phyloP scores from a whole-genome alignment of 2,113 vertebrate species.

The Murina feae region DNA sequence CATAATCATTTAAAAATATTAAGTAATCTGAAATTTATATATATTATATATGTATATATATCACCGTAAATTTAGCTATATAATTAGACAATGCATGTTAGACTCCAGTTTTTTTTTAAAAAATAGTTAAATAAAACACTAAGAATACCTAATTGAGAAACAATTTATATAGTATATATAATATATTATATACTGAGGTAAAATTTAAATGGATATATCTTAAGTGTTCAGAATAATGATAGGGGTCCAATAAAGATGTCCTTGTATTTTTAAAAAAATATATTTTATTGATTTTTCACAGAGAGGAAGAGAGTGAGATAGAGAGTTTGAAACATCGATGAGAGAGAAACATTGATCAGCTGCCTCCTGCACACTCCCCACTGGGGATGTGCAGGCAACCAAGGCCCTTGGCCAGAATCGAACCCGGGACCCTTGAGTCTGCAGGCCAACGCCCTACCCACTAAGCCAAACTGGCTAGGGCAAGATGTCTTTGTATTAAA shows the following conservation, averaged over 20 bases:
- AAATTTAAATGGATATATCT: background rate
- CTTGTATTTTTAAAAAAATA: no score
- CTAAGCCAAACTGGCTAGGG: no score
- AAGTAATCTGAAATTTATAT: background rate
- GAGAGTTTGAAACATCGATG: no score
- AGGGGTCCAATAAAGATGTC: background rate
- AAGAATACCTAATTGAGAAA: background rate
- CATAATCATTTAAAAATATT: background rate
- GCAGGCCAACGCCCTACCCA: no score
- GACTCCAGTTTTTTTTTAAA: background rate
- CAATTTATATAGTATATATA: background rate
- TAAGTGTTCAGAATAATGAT: background rate
- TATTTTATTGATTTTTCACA: no score
- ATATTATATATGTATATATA: background rate
- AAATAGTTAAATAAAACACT: background rate
- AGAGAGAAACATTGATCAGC: no score
- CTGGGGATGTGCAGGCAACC: no score
- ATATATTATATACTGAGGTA: no score
- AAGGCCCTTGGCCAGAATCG: no score
- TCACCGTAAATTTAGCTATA: background rate
- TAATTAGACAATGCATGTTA: background rate
- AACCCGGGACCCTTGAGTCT: no score
- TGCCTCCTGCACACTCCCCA: no score
- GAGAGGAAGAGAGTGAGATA: no score
- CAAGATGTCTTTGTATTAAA: background rate